Evolutionary conservation across 2,113 vertebrate genomes (phyloP).

Genomic region (Pollimyrus isidori): DNA sequence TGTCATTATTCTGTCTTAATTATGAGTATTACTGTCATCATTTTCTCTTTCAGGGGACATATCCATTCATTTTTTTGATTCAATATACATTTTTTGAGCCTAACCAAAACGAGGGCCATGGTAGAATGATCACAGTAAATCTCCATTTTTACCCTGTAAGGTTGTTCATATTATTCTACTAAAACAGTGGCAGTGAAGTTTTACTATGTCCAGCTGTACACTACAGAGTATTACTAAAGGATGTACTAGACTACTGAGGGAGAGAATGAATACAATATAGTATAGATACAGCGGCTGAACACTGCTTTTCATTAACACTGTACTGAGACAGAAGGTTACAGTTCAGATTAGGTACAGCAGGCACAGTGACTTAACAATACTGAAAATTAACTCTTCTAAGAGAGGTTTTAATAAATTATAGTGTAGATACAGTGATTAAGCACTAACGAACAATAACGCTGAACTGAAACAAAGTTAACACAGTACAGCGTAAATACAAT

Average conservation of each 20-base stretch:
- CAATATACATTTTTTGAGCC: background rate
- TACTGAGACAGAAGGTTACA: background rate
- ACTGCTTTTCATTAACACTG: background rate
- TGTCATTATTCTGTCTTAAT: background rate
- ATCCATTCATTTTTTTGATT: background rate
- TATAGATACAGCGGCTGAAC: background rate
- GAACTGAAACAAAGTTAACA: background rate
- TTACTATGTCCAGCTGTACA: background rate
- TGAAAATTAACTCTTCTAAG: background rate
- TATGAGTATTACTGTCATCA: background rate
- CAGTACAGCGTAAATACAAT: background rate
- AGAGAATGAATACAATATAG: background rate
- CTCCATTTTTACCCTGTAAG: background rate
- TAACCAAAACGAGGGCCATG: background rate
- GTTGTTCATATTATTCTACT: background rate
- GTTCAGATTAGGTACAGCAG: background rate
- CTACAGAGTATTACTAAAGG: background rate
- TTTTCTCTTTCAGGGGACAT: conserved; percentile 20
- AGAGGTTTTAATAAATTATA: background rate
- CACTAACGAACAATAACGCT: background rate
- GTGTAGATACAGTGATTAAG: background rate
- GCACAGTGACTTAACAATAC: background rate
- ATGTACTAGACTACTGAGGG: background rate
- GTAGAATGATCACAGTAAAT: background rate
- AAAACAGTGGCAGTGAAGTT: background rate